Conservation (phyloP, 1,140 invertebrate species). For the Acromyrmex heyeri region DNA sequence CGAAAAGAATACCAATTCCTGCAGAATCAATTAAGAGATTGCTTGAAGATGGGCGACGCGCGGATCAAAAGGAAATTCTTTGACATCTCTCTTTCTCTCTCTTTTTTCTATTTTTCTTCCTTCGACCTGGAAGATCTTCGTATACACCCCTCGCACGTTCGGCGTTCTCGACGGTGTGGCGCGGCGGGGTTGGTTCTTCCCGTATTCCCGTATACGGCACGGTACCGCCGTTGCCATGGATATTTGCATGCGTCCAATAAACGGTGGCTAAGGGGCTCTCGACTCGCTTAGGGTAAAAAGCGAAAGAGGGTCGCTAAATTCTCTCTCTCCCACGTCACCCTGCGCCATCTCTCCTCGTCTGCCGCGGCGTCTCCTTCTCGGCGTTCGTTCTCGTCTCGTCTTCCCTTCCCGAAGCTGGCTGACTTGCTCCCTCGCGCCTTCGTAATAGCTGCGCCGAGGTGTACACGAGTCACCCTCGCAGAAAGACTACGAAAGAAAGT, state of each 20-base stretch:
- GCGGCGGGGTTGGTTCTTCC: conserved; percentile 62
- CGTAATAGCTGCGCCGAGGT: conserved; percentile 78
- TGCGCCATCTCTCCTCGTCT: conserved; percentile 53
- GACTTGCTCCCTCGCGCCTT: conserved; percentile 68
- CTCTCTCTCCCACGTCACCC: conserved; percentile 53
- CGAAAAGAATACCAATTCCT: conserved; percentile 39
- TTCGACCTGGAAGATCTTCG: conserved; percentile 21
- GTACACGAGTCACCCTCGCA: conserved; percentile 68
- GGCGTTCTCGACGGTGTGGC: conserved; percentile 58
- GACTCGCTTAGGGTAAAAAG: conserved; percentile 85
- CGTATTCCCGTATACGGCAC: conserved; percentile 56
- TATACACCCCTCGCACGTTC: conserved; percentile 48
- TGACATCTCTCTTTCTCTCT: neutral
- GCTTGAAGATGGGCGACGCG: conserved; percentile 50
- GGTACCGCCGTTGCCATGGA: conserved; percentile 85
- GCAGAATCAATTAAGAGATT: conserved; percentile 74
- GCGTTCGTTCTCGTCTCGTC: conserved; percentile 49
- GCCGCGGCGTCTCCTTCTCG: conserved; percentile 52
- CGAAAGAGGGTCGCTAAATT: conserved; percentile 84
- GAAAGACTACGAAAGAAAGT: conserved; percentile 51
- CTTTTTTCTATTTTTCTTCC: conserved; percentile 19
- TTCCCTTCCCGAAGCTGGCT: conserved; percentile 63
- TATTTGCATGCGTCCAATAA: conserved; percentile 88
- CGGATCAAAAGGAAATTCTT: conserved; percentile 72
- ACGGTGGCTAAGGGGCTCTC: conserved; percentile 86